phyloP scores from a whole-genome alignment of 2,113 vertebrate genomes.

The Calidris pygmaea region DNA sequence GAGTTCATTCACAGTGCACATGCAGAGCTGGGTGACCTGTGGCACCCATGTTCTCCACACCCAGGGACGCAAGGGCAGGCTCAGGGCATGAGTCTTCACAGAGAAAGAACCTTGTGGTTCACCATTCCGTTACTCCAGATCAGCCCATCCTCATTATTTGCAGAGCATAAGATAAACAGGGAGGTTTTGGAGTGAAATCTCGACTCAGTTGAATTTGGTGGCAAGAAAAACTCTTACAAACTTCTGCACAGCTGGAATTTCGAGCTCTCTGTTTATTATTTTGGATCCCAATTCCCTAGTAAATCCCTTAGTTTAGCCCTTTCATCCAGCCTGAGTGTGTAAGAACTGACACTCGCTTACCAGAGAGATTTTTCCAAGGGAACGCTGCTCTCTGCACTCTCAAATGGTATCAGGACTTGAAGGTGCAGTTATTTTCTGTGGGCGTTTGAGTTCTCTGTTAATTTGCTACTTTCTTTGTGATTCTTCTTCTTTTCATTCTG shows the following conservation, averaged over 20 bases:
- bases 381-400: slow-evolving; percentile 51
- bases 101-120: neutral
- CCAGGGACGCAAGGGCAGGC: neutral
- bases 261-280: neutral
- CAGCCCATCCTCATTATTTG: neutral
- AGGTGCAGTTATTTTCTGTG: slow-evolving; percentile 23
- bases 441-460: slow-evolving; percentile 7
- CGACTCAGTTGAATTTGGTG: neutral
- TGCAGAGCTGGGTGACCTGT: neutral
- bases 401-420: slow-evolving; percentile 37
- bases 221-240: neutral
- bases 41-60: neutral
- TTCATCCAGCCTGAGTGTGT: neutral
- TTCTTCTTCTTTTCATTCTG: slow-evolving; percentile 23
- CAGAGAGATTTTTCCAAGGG: neutral
- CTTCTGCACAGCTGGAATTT: neutral
- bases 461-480: slow-evolving; percentile 49
- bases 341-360: neutral
- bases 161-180: neutral
- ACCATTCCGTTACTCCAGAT: neutral
- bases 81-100: neutral
- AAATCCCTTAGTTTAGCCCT: neutral
- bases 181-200: neutral
- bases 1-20: neutral
- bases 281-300: neutral